Base-by-base conservation (phyloP, 2,113 vertebrate genomes). In the Hippotragus niger region DNA sequence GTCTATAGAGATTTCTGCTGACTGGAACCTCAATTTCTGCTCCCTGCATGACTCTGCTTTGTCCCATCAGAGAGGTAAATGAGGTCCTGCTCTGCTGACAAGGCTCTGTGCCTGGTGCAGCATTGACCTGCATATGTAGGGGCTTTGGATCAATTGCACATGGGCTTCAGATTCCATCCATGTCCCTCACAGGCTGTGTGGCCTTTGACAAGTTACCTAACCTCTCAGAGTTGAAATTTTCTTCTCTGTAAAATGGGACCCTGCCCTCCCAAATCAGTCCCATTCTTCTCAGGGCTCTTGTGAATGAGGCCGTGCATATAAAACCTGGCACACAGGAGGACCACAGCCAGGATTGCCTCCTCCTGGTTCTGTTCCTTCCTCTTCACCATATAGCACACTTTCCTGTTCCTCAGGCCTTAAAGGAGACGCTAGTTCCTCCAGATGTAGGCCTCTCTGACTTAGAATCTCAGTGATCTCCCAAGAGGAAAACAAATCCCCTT, bases 401-500 rank as follows among this genome's bases (percentile, higher is more conserved):
- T 45, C 15, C 45, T 62, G 47, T 14, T 50, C 14, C 7, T 10
- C 1, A 27, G 15, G 21, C 52, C 40, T 88, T 27, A 82, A 62
- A 57, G 21, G 6, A 90, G 74, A 53, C 0, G 1, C 57, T 29
- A 50, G 33, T 52, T 74, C 64, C 2, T 95, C 78, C 7, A 23
- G 80, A 85, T 40, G 58, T 21, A 29, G 33, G 81, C 52, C 27
- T 93, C 88, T 78, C 60, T 19, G 23, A 71, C 71, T 58, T 52
- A 78, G 88, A 97, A 86, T 21, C 85, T 50, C 85, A 74, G 55
- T 36, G 67, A 96, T 76, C 94, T 96, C 82, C 90, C n/a, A 62
- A 89, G 86, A 95, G 40, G 95, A 97, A 97, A 88, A 94, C 94
- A 97, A 93, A 96, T 97, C 82, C 85, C 87, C 57, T 9, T 80